Conservation (phyloP, 2,113 vertebrate genomes). For the Bucco capensis region DNA sequence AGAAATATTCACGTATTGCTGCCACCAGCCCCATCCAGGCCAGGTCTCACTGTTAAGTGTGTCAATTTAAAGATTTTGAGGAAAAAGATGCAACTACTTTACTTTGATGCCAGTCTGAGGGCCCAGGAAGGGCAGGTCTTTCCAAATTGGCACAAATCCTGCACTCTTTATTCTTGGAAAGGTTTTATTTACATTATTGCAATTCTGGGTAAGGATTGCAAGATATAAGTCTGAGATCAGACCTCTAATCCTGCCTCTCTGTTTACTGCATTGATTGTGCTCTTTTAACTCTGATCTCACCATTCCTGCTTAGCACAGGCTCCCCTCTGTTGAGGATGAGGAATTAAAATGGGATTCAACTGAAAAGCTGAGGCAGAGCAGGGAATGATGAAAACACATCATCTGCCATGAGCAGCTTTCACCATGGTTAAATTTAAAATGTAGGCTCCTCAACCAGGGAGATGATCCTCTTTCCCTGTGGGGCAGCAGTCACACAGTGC, state of each 20-base stretch:
- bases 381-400: conserved; percentile 49
- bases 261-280: conserved; percentile 42
- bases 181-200: conserved; percentile 37
- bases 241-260: conserved; percentile 32
- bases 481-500: conserved; percentile 16
- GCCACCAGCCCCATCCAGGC: neutral
- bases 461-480: conserved; percentile 27
- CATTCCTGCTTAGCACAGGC: neutral
- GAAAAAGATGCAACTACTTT: neutral
- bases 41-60: neutral
- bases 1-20: neutral
- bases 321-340: neutral
- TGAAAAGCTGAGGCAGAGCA: conserved; percentile 36
- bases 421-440: conserved; percentile 33
- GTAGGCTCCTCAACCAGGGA: conserved; percentile 42
- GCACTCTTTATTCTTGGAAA: conserved; percentile 10
- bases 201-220: conserved; percentile 36
- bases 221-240: neutral
- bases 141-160: conserved; percentile 8
- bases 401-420: conserved; percentile 36
- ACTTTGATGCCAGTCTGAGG: neutral
- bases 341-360: conserved; percentile 45
- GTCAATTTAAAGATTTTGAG: neutral
- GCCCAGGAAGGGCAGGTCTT: neutral
- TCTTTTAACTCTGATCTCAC: conserved; percentile 6